Base-by-base conservation (phyloP, 2,888 invertebrate genomes). In the Rhamnusium bicolor region DNA sequence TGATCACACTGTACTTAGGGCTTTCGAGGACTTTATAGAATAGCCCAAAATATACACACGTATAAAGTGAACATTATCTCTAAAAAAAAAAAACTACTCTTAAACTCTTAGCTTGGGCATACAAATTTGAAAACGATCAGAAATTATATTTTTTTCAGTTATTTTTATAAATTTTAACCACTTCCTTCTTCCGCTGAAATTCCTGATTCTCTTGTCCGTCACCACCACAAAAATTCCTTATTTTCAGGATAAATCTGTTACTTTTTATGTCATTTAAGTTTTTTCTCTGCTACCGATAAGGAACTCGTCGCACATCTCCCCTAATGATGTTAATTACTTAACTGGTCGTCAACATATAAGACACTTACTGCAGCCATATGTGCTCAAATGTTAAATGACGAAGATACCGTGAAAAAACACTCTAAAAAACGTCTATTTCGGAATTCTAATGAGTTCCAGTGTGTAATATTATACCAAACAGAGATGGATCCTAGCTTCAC, bases 301-400 rank as follows among this genome's bases (percentile, higher is more conserved):
- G 51, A 63, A 56, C 53, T 49, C 40, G 4, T 69, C 70, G 68
- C 29, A 19, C 66, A 72, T 74, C 70, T 78, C 83, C 82, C 84
- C 81, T 80, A 80, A 82, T 79, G 81, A 79, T 74, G 83, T 79
- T 77, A 81, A 84, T 80, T 76, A 80, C 77, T 83, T 81, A 60
- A 75, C 80, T 85, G 85, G 84, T 79, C 84, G 82, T 79, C 80
- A 80, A 73, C 74, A 76, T 77, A 69, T 71, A 75, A 77, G 79
- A 82, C 84, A 80, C 83, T 83, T 82, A 82, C 82, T 83, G 82
- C 80, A 78, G 79, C 86, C 86, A 86, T 83, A 84, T 86, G 86
- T 84, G 85, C 80, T 80, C 82, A 81, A 79, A 84, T 82, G 86
- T 84, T 85, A 85, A 83, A 85, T 82, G 85, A 85, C 82, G 82